Base-by-base conservation (phyloP, 2,888 invertebrate genomes). In the Meiosimyza platycephala region DNA sequence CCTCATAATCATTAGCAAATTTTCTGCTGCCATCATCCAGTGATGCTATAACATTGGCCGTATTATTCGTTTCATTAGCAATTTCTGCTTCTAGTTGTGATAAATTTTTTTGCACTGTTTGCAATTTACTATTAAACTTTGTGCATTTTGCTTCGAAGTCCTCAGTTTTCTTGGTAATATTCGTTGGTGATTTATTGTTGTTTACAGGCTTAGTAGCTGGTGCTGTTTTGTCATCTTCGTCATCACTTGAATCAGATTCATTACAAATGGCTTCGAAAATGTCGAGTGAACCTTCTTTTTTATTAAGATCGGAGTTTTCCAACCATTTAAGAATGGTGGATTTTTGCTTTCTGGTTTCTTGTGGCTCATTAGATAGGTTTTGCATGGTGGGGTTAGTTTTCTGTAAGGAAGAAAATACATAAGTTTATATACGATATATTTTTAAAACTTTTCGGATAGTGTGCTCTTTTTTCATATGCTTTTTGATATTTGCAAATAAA, bases 191-290 rank as follows among this genome's bases (percentile, higher is more conserved):
- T 60, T 71, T 55, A 7, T 65, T 22, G 15, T 22, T 50, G 68
- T n/a, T 72, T 54, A 65, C 74, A 52, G 72, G 69, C n/a, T 72
- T 71, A 16, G 65, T 63, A 9, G 68, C 69, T 62, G 67, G 60
- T 15, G 67, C 55, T n/a, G 60, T 48, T 13, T 72, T 76, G 47
- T 64, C 60, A 22, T 55, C 51, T 5, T 15, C 12, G 16, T 82
- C 82, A 55, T 84, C 83, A 50, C 83, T 81, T 13, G 82, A 82
- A 77, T 83, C 84, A 15, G 80, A 80, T 74, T 82, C 84, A 76
- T 81, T 81, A 54, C 83, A 84, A 72, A 87, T 87, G 57, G 87
- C 87, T 71, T 84, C 82, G 67, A 87, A 83, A 50, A 87, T 84
- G 72, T 85, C 86, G 15, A 82, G 75, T 18, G 85, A 85, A 47